Evolutionary conservation across 1,140 invertebrate genomes (phyloP), one percentile per base, ranked within the genome.

Genomic region (Chironomus striatipennis): DNA sequence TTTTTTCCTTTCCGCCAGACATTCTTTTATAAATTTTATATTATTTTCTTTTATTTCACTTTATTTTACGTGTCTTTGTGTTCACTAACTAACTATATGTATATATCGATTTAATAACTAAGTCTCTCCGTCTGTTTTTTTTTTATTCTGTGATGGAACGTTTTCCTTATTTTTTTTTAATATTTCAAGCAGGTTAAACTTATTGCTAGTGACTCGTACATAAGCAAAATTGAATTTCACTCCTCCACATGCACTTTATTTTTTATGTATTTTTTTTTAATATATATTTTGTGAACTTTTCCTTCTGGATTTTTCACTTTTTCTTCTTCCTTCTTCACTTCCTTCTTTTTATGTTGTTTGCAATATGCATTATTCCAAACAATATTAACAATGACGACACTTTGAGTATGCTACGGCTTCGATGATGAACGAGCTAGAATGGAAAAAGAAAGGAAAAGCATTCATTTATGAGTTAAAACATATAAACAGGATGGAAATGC

Each of bases 1-100:
- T 77, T 20, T 64, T 70, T 42, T 75, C 75, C 64, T 77, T 77
- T 74, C 73, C 74, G 42, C 73, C 72, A 47, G 74, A 75, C 74
- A 75, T 75, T 72, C n/a, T n/a, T n/a, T n/a, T n/a, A n/a, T n/a
- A n/a, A n/a, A n/a, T n/a, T n/a, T n/a, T n/a, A n/a, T n/a, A n/a
- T n/a, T n/a, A 8, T 74, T 57, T 10, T n/a, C 47, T 57, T 34
- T 34, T 2, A 2, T 34, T 34, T 34, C 24, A 34, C 24, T 34
- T 34, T 34, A n/a, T n/a, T 34, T 34, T 34, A 34, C 5, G 24
- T 34, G 24, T 12, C 12, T 57, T 57, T 57, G 1, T 57, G 47
- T 57, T n/a, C n/a, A 15, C 47, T 57, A 57, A 57, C 47, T 57
- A 57, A 34, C 24, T 34, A 34, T 34, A 34, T 34, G 24, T 34